phyloP scores from a whole-genome alignment of 1,140 invertebrate genomes.

The Aphelenchoides besseyi region DNA sequence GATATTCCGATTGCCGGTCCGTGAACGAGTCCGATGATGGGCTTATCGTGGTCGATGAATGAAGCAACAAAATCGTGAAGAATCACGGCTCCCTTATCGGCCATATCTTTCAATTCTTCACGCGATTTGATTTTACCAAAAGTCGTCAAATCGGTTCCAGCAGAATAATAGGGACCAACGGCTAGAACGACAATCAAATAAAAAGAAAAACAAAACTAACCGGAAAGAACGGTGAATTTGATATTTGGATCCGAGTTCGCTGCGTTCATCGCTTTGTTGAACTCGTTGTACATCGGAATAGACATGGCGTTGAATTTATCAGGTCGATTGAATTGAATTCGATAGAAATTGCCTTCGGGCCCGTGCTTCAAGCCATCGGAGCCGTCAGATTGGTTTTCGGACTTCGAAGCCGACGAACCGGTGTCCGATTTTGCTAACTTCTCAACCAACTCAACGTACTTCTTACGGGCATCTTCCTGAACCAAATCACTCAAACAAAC shows the following conservation, averaged over 20 bases:
- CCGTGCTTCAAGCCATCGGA: conserved; percentile 18
- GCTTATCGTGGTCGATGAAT: conserved; percentile 82
- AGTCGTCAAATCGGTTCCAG: conserved; percentile 79
- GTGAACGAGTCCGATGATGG: conserved; percentile 82
- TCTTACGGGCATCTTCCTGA: conserved; percentile 39
- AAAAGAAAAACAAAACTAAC: conserved; percentile 3
- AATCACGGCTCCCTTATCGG: conserved; percentile 63
- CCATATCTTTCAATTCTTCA: conserved; percentile 63
- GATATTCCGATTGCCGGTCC: conserved; percentile 88
- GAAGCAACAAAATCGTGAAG: conserved; percentile 71
- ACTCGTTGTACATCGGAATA: conserved; percentile 39
- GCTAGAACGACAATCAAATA: conserved; percentile 22
- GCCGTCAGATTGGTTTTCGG: background rate
- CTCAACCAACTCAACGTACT: conserved; percentile 41
- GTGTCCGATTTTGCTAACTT: conserved; percentile 7
- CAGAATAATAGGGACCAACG: conserved; percentile 64
- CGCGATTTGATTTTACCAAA: conserved; percentile 63
- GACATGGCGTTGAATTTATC: conserved; percentile 48
- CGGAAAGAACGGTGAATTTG: conserved; percentile 44
- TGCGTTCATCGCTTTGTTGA: conserved; percentile 28
- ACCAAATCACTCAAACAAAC: background rate
- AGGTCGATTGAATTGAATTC: conserved; percentile 42
- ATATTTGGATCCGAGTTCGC: conserved; percentile 33
- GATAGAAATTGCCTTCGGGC: conserved; percentile 35
- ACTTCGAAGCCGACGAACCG: background rate